Evolutionary conservation across 2,888 invertebrate genomes (phyloP).

Genomic region (Drosophila borborema): DNA sequence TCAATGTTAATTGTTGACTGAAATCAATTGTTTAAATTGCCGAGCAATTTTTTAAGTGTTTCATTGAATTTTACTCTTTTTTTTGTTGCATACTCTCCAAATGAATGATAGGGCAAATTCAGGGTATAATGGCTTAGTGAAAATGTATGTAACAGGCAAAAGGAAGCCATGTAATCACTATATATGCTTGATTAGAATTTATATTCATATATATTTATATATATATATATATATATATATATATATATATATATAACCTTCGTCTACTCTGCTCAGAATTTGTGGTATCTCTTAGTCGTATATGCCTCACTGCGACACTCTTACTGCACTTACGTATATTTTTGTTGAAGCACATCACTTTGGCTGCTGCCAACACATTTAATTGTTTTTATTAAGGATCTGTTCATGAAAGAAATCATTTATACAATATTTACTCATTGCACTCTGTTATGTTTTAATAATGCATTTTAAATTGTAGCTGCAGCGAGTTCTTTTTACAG

Average conservation of each 20-base stretch:
- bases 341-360: constrained; percentile 17
- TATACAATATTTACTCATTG: not conserved
- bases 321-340: not conserved
- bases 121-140: not conserved
- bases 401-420: not conserved
- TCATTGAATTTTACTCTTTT: constrained; percentile 44
- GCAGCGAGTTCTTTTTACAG: not conserved
- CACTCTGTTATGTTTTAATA: not conserved
- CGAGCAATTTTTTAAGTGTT: constrained; percentile 44
- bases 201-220: not conserved
- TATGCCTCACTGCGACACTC: not conserved
- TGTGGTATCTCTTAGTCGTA: not conserved
- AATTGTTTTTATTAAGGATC: constrained; percentile 46
- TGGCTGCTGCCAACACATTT: constrained; percentile 8
- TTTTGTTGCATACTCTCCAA: constrained; percentile 8
- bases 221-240: no score
- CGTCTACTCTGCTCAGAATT: not conserved
- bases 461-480: not conserved
- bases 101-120: not conserved
- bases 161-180: not conserved
- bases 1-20: constrained; percentile 58
- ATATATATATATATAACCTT: no score
- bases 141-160: not conserved
- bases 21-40: constrained; percentile 57
- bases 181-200: not conserved